Percentiles rank a stretch among this genome's conserved stretches.
Conservation (phyloP, 2,888 invertebrate genomes). For the Antheraea assamensis region DNA sequence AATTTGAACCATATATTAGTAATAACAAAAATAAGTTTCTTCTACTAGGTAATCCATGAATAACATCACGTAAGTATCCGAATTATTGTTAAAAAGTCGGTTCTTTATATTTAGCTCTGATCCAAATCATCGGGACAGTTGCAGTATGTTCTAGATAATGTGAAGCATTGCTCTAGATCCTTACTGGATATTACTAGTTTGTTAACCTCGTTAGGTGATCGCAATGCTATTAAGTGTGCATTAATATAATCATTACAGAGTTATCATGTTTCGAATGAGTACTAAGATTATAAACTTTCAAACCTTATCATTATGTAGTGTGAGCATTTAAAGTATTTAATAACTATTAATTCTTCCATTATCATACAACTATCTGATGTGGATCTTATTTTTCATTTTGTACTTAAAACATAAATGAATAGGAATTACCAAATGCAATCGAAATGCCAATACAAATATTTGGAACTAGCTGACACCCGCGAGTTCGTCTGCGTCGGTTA, state of each 20-base stretch:
- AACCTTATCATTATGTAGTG: background rate
- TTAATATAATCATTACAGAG: constrained; percentile 30
- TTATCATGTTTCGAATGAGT: constrained; percentile 20
- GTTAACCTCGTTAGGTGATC: constrained; percentile 47
- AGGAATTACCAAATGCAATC: too few species aligned
- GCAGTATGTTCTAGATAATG: constrained; percentile 47
- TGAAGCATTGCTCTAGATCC: constrained; percentile 65
- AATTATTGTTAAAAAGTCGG: background rate
- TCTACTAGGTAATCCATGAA: background rate
- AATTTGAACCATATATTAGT: too few species aligned
- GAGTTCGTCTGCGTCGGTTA: too few species aligned
- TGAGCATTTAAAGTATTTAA: background rate
- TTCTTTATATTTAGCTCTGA: background rate
- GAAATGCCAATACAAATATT: too few species aligned
- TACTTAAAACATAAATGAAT: too few species aligned
- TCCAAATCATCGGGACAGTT: background rate
- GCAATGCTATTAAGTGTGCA: constrained; percentile 36
- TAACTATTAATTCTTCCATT: background rate
- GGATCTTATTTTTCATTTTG: background rate
- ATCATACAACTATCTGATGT: background rate
- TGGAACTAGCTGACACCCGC: too few species aligned
- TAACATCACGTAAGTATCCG: background rate
- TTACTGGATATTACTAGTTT: constrained; percentile 62
- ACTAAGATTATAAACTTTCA: constrained; percentile 5
- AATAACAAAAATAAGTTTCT: background rate